A percentile compares a stretch with the other conserved stretches of the same genome.
Conservation (phyloP, 35 echinoderm and acorn worm genomes). For the Apostichopus parvimensis region DNA sequence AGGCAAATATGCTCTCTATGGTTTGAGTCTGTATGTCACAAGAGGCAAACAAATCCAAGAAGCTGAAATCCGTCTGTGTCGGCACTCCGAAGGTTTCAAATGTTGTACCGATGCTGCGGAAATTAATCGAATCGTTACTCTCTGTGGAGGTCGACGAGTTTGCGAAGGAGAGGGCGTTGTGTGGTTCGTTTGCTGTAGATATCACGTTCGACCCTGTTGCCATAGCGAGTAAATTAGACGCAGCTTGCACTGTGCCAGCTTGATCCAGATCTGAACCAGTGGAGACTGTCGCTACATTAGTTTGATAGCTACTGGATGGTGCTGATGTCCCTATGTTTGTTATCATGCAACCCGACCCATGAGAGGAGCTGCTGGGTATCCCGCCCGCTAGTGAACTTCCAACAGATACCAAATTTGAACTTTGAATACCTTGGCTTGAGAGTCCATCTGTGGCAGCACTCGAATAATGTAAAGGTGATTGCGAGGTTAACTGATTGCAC, state of each 20-base stretch:
- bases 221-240: not conserved
- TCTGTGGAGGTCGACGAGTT: conserved; percentile 3
- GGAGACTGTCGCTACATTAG: not conserved
- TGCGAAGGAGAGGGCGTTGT: not conserved
- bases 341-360: not conserved
- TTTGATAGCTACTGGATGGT: not conserved
- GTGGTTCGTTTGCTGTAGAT: not conserved
- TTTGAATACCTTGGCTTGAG: not conserved
- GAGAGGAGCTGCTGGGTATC: not conserved
- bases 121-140: conserved; percentile 29
- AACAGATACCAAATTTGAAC: not conserved
- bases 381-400: not conserved
- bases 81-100: conserved; percentile 41
- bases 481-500: not conserved
- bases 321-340: not conserved
- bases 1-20: conserved; percentile 50
- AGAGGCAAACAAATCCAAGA: conserved; percentile 35
- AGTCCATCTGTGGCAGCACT: not conserved
- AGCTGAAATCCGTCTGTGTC: conserved; percentile 43
- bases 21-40: conserved; percentile 59
- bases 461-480: conserved; percentile 18
- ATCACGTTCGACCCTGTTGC: not conserved
- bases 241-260: not conserved
- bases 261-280: not conserved
- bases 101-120: conserved; percentile 42